phyloP scores from a whole-genome alignment of 2,888 invertebrate genomes.

The Philopedon plagiatum region DNA sequence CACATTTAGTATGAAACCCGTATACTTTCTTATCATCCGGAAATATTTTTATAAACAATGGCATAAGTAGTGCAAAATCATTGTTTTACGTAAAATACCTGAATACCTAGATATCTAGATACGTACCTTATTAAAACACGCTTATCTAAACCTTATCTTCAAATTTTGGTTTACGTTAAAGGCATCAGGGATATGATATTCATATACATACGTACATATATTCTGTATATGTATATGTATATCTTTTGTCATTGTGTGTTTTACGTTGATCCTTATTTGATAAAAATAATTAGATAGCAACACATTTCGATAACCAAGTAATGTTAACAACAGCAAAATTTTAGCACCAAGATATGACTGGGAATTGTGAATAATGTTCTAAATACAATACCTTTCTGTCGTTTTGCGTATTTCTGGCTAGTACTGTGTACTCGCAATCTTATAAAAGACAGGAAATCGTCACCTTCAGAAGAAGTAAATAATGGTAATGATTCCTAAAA shows the following conservation, averaged over 20 bases:
- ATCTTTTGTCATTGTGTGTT: conserved; percentile 3
- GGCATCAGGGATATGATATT: no score
- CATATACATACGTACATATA: no score
- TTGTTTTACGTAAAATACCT: conserved; percentile 12
- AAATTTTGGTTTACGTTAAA: conserved; percentile 14
- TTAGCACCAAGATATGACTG: not conserved
- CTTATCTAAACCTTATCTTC: conserved; percentile 15
- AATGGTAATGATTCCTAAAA: no score
- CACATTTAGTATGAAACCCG: not conserved
- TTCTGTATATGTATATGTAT: no score
- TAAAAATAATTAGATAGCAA: not conserved
- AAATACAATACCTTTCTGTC: no score
- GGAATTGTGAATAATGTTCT: no score
- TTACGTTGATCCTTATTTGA: conserved; percentile 1
- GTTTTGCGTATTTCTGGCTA: no score
- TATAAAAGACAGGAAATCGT: no score
- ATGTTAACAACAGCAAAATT: not conserved
- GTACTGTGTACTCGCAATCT: no score
- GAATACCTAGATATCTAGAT: not conserved
- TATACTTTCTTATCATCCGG: not conserved
- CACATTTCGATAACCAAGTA: not conserved
- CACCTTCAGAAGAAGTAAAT: no score
- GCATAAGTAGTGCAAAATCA: not conserved
- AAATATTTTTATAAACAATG: conserved; percentile 7
- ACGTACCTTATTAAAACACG: not conserved